These are phyloP conservation scores for Benitochromis conjunctus DNA, from an alignment of 2,113 vertebrate genomes.

Conservation along the genomic window DNA sequence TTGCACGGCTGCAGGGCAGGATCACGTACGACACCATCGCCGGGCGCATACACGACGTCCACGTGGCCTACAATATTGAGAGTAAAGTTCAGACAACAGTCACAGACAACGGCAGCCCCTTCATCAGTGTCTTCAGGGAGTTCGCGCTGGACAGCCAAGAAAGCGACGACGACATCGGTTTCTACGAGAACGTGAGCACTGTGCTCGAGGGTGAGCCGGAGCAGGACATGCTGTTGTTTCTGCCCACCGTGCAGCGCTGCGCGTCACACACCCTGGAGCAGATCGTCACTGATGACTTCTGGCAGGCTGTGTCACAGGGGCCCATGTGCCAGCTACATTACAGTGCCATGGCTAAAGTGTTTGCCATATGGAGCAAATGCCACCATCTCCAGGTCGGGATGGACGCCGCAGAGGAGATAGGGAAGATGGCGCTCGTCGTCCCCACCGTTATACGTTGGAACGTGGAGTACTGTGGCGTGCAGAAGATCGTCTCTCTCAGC, in stretches of 20 bases:
- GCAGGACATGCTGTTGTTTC: constrained; percentile 66
- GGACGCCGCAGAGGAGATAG: constrained; percentile 57
- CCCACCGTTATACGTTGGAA: constrained; percentile 65
- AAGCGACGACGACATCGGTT: constrained; percentile 56
- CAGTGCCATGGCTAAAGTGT: constrained; percentile 66
- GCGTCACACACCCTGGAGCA: constrained; percentile 65
- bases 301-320: constrained; percentile 65
- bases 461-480: constrained; percentile 65
- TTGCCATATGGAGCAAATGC: constrained; percentile 62
- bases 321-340: constrained; percentile 63
- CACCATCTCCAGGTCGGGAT: constrained; percentile 60
- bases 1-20: constrained; percentile 48
- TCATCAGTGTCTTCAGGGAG: constrained; percentile 67
- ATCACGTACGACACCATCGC: constrained; percentile 62
- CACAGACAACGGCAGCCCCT: constrained; percentile 69
- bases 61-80: constrained; percentile 65
- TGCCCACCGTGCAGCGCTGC: constrained; percentile 65
- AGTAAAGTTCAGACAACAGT: constrained; percentile 69
- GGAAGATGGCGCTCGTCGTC: constrained; percentile 58
- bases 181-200: constrained; percentile 58
- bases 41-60: constrained; percentile 63
- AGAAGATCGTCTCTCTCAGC: constrained; percentile 63
- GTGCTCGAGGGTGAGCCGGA: constrained; percentile 62
- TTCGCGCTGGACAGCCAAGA: constrained; percentile 46
- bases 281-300: constrained; percentile 69